Percentiles rank a stretch among this genome's conserved stretches.
Conservation (phyloP, 2,888 invertebrate genomes). For the Girardia tigrina region DNA sequence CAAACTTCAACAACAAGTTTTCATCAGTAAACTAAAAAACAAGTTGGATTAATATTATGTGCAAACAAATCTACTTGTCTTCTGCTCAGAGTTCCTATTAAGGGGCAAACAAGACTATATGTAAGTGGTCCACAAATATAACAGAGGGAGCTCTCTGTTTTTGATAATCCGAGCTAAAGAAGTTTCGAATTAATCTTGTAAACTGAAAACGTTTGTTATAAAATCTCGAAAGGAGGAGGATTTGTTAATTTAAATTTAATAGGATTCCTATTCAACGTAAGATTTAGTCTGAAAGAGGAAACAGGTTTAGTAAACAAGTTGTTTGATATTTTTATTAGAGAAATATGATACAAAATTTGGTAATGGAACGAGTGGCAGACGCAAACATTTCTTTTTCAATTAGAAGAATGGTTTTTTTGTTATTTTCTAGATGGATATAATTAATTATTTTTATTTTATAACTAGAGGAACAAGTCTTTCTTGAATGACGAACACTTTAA, state of each 20-base stretch:
- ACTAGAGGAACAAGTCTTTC: too few species aligned
- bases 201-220: neutral
- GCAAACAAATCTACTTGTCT: neutral
- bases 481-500: too few species aligned
- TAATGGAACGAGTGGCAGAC: too few species aligned
- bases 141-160: neutral
- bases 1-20: neutral
- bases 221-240: neutral
- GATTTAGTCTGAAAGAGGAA: too few species aligned
- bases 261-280: too few species aligned
- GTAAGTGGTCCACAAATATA: neutral
- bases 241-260: neutral
- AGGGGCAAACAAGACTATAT: neutral
- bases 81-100: neutral
- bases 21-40: neutral
- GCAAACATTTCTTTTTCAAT: too few species aligned
- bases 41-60: neutral
- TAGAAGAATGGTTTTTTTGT: too few species aligned
- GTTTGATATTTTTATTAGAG: too few species aligned
- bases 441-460: too few species aligned
- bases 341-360: too few species aligned
- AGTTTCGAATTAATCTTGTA: neutral
- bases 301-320: too few species aligned
- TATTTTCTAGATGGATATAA: too few species aligned
- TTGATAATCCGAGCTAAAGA: neutral